These are phyloP conservation scores for Sinocyclocheilus anophthalmus DNA, from an alignment of 2,113 vertebrate genomes.

Conservation along the genomic window DNA sequence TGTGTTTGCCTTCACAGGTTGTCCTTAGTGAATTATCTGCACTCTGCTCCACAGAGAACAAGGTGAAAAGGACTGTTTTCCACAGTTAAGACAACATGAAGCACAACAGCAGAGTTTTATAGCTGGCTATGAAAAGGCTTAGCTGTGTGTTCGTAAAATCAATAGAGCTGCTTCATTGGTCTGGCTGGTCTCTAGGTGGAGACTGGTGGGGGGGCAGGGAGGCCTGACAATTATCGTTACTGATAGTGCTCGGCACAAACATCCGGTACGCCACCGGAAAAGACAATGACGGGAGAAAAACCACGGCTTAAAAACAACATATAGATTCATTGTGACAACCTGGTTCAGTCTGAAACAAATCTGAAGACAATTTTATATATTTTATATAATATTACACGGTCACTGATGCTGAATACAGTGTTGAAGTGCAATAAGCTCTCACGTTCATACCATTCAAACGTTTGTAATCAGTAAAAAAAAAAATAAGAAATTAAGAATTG, in stretches of 20 bases:
- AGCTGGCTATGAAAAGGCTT: slow-evolving; percentile 3
- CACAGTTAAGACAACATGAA: slow-evolving; percentile 4
- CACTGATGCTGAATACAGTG: neutral
- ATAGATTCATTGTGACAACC: neutral
- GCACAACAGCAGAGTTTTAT: slow-evolving; percentile 16
- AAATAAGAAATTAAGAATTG: too few species aligned
- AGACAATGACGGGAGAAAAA: slow-evolving; percentile 10
- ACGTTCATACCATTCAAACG: neutral
- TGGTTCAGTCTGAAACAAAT: neutral
- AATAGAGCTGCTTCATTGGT: slow-evolving; percentile 51
- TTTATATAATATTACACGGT: neutral
- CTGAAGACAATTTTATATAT: neutral
- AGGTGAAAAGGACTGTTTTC: neutral
- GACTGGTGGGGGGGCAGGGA: slow-evolving; percentile 33
- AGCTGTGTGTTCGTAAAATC: slow-evolving; percentile 34
- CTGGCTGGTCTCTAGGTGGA: slow-evolving; percentile 42
- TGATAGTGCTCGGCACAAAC: slow-evolving; percentile 31
- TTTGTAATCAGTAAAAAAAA: too few species aligned
- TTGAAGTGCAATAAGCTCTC: neutral
- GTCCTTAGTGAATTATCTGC: slow-evolving; percentile 3
- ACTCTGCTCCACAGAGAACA: neutral
- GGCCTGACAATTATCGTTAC: slow-evolving; percentile 40
- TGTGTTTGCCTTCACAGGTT: slow-evolving; percentile 14
- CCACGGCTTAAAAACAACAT: neutral
- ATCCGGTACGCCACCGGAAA: slow-evolving; percentile 19